Evolutionary conservation across 2,888 invertebrate genomes (phyloP).

Genomic region (Seladonia tumulorum): DNA sequence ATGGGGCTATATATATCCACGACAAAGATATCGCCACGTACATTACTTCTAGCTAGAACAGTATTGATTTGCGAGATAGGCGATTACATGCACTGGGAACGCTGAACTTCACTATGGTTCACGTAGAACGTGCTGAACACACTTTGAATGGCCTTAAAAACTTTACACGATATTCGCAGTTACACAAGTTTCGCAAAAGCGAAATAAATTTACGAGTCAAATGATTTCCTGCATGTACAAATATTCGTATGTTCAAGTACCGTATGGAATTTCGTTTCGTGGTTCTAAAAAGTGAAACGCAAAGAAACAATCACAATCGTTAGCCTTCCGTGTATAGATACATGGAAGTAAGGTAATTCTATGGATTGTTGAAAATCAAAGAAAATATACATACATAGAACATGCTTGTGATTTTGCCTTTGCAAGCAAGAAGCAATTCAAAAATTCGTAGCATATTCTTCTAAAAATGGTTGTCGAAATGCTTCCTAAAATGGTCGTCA

Average conservation of each 20-base stretch:
- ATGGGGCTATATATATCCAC: conserved; percentile 45
- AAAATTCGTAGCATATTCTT: not conserved
- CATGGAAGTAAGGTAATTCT: not conserved
- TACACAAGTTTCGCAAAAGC: not conserved
- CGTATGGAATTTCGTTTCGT: no score
- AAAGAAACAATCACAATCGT: no score
- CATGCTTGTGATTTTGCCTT: not conserved
- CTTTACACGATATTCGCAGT: not conserved
- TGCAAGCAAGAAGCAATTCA: not conserved
- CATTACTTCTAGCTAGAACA: conserved; percentile 39
- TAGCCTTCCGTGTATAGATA: not conserved
- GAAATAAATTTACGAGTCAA: not conserved
- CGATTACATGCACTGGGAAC: conserved; percentile 19
- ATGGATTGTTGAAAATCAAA: not conserved
- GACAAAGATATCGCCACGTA: conserved; percentile 52
- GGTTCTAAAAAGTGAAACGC: no score
- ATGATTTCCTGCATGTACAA: not conserved
- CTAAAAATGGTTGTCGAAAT: not conserved
- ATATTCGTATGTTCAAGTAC: not conserved
- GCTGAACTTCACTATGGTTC: conserved; percentile 33
- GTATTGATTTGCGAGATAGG: conserved; percentile 39
- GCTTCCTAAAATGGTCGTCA: not conserved
- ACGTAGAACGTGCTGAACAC: not conserved
- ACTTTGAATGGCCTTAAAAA: not conserved
- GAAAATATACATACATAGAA: not conserved